Evolutionary conservation across 2,797 vertebrate species (phyloP), one percentile per base, ranked within the genome.

Genomic region (Peromyscus eremicus): DNA sequence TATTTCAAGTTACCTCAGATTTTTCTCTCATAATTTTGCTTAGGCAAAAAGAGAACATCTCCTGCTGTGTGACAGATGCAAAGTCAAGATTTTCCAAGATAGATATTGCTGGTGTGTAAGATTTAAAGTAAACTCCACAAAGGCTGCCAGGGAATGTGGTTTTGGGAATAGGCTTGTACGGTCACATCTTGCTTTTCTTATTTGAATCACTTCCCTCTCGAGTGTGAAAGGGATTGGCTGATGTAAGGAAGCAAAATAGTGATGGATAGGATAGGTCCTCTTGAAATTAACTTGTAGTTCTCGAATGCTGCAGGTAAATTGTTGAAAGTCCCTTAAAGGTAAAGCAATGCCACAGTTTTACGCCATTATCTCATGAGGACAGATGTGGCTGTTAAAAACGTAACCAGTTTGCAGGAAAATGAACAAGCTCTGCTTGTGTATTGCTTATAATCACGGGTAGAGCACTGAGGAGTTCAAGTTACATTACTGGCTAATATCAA

Each of bases 71-170:
- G 89, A 95, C 6, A 66, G 91, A 96, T 92, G 49, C 66, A 29
- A 43, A 93, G 75, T 49, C 68, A 93, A 46, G 80, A 71, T 91
- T 97, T 97, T 95, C 92, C 92, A 97, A 97, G 95, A 84, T 57
- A 95, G 89, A 93, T 73, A 49, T 76, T 91, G 76, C 91, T 91
- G 70, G 91, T 97, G 55, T 66, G 2, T 37, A 68, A 85, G 89
- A 29, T 89, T 97, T 97, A 94, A 94, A 96, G 87, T 64, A 96
- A 95, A 89, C 46, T 62, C 52, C 84, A 93, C 32, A 75, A 2
- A 64, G 60, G 17, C 34, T 96, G 93, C 85, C 94, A 96, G 62
- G 32, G 32, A 83, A 91, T 92, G 91, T 34, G 89, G 91, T 97
- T 97, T 97, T 55, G 83, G 94, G 89, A 94, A 62, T 1, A 68